Evolutionary conservation across 30 jellyfish, hydroid and myxozoan species (phyloP), one percentile per base, ranked within the genome.

Genomic region (Aurelia aurita complex sp. Pacific): DNA sequence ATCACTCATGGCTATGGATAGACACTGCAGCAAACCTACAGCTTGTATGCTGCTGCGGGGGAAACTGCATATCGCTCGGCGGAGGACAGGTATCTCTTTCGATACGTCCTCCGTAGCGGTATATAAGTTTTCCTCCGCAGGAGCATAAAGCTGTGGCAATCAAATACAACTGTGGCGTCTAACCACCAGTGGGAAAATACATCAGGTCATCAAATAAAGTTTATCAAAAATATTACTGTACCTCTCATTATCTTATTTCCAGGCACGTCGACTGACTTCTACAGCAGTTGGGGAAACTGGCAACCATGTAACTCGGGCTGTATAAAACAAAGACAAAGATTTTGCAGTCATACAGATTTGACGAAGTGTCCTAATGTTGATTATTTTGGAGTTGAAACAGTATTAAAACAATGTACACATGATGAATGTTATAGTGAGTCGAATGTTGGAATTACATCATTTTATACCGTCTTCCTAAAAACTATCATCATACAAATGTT

Each of bases 231-330:
- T 68, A 32, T 23, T 32, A 6, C 79, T 17, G 16, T 12, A 19
- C 64, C 64, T 52, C 43, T 3, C 23, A 77, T 34, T 8, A 9
- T 34, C 32, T 62, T 36, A n/a, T 46, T 19, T 29, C 29, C 64
- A 87, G 96, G 85, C 61, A 64, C 64, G 7, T 68, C 92, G 33
- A 81, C 89, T 32, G 77, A 70, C 38, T 63, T 35, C 67, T 73
- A 73, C 85, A 88, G 97, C 65, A 69, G 77, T 14, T 88, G 97
- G 97, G 81, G 90, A 17, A 64, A 62, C 43, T 88, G 88, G 88
- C 71, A 72, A n/a, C 88, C 88, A 29, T 88, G 97, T 38, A 64
- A 61, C 60, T 10, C 64, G 1, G n/a, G 1, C 36, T 88, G 97
- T 75, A 18, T 34, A 42, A 88, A 88, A 35, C 23, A 42, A 18